These are phyloP conservation scores for Argopecten irradians DNA, from an alignment of 1,140 invertebrate genomes.

Conservation along the genomic window DNA sequence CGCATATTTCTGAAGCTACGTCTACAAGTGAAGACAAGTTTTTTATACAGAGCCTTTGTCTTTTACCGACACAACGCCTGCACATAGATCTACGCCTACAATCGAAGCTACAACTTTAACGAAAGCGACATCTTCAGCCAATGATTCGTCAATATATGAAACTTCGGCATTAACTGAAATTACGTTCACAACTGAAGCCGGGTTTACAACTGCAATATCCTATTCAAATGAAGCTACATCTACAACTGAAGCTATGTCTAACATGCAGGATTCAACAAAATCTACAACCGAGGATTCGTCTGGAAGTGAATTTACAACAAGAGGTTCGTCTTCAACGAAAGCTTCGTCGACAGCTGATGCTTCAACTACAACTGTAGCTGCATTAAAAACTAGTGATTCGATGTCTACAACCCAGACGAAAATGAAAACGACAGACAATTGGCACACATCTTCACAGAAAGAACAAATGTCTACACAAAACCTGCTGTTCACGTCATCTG, in stretches of 20 bases:
- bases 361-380: neutral
- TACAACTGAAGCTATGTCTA: neutral
- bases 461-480: too few relatives aligned
- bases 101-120: neutral
- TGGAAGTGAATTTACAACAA: too few relatives aligned
- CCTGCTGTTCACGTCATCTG: too few relatives aligned
- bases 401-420: too few relatives aligned
- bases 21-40: neutral
- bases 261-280: neutral
- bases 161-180: neutral
- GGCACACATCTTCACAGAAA: too few relatives aligned
- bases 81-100: neutral
- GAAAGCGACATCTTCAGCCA: neutral
- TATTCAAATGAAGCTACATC: neutral
- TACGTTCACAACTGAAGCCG: neutral
- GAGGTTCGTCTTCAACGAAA: too few relatives aligned
- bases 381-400: neutral
- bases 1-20: neutral
- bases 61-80: too few relatives aligned
- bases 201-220: neutral
- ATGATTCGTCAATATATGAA: neutral
- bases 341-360: neutral
- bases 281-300: too few relatives aligned
- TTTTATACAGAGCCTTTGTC: too few relatives aligned
- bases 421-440: too few relatives aligned